Percentiles rank a stretch among this genome's conserved stretches.
These are phyloP conservation scores for Luidia sarsii DNA, from an alignment of 53 echinoderm and acorn worm genomes.

Conservation along the genomic window DNA sequence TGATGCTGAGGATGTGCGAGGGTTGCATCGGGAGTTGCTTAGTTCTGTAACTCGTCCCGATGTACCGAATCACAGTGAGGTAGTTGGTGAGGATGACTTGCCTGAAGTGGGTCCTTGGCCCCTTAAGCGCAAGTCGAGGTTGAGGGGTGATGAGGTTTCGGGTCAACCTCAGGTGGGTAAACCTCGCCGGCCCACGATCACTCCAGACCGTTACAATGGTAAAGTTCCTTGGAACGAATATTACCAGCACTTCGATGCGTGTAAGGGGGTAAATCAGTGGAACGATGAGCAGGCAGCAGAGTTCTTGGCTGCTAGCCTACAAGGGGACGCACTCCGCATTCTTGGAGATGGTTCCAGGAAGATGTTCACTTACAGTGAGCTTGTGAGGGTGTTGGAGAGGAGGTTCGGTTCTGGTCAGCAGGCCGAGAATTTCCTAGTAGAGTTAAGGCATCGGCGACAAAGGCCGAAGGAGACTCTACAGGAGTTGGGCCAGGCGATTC, in stretches of 20 bases:
- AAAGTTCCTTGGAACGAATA: constrained; percentile 23
- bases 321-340: constrained; percentile 20
- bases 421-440: constrained; percentile 4
- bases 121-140: background rate
- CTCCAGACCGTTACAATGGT: constrained; percentile 9
- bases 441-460: constrained; percentile 3
- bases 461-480: constrained; percentile 2
- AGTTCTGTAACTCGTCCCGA: constrained; percentile 6
- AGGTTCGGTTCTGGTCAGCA: constrained; percentile 9
- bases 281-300: constrained; percentile 15
- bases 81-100: constrained; percentile 1
- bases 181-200: constrained; percentile 12
- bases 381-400: background rate
- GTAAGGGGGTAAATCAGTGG: constrained; percentile 29
- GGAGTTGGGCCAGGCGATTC: background rate
- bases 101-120: constrained; percentile 11
- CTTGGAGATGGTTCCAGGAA: background rate
- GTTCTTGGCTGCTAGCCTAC: background rate
- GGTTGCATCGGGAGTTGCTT: background rate
- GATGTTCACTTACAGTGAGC: constrained; percentile 14
- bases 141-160: background rate
- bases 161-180: constrained; percentile 5
- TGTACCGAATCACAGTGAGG: too few species aligned
- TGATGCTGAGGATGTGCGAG: background rate
- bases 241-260: constrained; percentile 18